Evolutionary conservation across 2,888 invertebrate genomes (phyloP), one percentile per base, ranked within the genome.

Genomic region (Serripes groenlandicus): DNA sequence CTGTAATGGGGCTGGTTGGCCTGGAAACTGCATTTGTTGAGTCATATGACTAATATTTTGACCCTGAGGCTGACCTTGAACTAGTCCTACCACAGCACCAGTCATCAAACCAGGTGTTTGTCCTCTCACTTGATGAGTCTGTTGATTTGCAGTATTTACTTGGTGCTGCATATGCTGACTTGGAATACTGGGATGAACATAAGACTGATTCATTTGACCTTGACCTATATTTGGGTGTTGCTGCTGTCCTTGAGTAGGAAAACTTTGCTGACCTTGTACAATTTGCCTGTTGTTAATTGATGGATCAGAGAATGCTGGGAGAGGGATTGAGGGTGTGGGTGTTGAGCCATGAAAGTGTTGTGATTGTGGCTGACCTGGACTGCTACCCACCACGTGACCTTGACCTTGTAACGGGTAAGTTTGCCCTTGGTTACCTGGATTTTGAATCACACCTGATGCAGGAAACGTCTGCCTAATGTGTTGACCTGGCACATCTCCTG

Each of bases 1-100:
- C 42, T 79, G 82, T 62, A 81, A 72, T 42, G 78, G 28, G 32
- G 78, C 34, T 49, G 76, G 78, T n/a, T 76, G 72, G 52, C 30
- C 37, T 35, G n/a, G 60, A 23, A 18, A 35, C 35, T 66, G 37
- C 18, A 30, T 11, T 62, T 9, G n/a, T n/a, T 35, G 42, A 18
- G 23, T 21, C 23, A 56, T 49, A n/a, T 70, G 66, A 32, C 49
- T 62, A 21, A n/a, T 7, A 56, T 18, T 34, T 3, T 78, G 81
- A 74, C 69, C 64, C 58, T 79, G n/a, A n/a, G n/a, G n/a, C n/a
- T n/a, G 83, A 70, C 54, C 66, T 66, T 74, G 49, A 9, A 35
- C 28, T 52, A 52, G 74, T 26, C 74, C 79, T 70, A 56, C 66
- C 26, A 71, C 11, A 18, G 18, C 30, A 11, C 69, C 69, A 30